Conservation (phyloP, 2,888 invertebrate species). For the Nycteola revayana region DNA sequence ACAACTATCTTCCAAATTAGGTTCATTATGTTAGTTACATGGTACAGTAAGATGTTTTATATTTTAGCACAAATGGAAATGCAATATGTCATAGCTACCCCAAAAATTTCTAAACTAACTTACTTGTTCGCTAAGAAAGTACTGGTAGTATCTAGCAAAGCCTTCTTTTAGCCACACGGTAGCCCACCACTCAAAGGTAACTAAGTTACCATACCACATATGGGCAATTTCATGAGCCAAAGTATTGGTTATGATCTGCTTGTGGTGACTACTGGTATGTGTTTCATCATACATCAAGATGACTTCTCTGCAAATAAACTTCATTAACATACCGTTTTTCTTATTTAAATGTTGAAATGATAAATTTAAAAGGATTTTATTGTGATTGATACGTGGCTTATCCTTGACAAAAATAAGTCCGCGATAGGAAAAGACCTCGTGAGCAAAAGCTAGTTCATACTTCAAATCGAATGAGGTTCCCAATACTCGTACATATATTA, state of each 20-base stretch:
- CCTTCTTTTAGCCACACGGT: constrained; percentile 85
- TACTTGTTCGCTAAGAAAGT: constrained; percentile 83
- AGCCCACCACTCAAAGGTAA: constrained; percentile 85
- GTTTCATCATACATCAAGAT: constrained; percentile 64
- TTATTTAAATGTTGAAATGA: constrained; percentile 2
- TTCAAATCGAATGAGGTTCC: too few relatives aligned
- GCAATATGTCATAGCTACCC: too few relatives aligned
- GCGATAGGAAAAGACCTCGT: too few relatives aligned
- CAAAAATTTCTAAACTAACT: constrained; percentile 18
- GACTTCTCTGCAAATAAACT: constrained; percentile 55
- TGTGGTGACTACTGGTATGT: constrained; percentile 61
- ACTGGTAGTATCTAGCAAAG: constrained; percentile 88
- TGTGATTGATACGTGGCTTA: too few relatives aligned
- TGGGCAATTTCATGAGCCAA: constrained; percentile 88
- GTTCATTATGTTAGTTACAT: too few relatives aligned
- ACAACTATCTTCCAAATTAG: too few relatives aligned
- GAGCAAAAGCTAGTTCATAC: too few relatives aligned
- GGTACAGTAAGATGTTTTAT: too few relatives aligned
- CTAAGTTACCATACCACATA: constrained; percentile 87
- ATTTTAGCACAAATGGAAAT: too few relatives aligned
- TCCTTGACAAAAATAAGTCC: too few relatives aligned
- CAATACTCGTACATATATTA: too few relatives aligned
- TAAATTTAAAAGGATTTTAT: constrained; percentile 1
- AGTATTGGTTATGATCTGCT: constrained; percentile 81
- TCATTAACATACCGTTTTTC: too few relatives aligned